phyloP scores from a whole-genome alignment of 2,113 vertebrate species.

The Trachemys scripta region DNA sequence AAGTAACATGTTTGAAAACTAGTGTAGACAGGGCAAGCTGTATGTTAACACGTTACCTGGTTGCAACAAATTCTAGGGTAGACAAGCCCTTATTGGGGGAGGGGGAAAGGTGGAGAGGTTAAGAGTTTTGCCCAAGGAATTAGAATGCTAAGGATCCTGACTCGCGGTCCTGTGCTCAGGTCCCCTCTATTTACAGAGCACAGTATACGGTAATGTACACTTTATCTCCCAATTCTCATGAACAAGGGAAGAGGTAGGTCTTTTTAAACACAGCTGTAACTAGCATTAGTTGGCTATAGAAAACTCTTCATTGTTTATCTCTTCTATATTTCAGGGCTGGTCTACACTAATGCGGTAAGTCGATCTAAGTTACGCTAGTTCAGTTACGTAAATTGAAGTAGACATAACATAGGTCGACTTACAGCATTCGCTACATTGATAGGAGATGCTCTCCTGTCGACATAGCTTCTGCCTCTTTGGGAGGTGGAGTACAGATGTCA shows the following conservation, averaged over 20 bases:
- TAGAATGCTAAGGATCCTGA: not conserved
- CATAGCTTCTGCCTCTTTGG: too few species aligned
- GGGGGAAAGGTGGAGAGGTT: not conserved
- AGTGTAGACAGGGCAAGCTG: not conserved
- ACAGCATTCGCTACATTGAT: too few species aligned
- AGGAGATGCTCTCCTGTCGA: too few species aligned
- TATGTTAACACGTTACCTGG: too few species aligned
- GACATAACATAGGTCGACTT: too few species aligned
- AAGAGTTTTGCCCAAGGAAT: not conserved
- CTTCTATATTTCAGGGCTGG: too few species aligned
- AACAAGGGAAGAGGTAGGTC: not conserved
- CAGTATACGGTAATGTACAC: accelerated
- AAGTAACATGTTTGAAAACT: not conserved
- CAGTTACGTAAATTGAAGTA: too few species aligned
- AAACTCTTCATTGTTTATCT: not conserved
- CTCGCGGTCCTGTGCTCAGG: not conserved
- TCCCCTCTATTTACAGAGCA: not conserved
- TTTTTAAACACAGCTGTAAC: not conserved
- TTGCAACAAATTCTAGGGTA: not conserved
- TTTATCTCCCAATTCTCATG: accelerated
- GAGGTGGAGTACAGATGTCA: too few species aligned
- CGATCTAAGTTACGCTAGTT: too few species aligned
- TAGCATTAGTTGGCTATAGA: not conserved
- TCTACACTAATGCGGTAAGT: too few species aligned
- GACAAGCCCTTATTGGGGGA: not conserved